Base-by-base conservation (phyloP, 2,797 vertebrate species). In the Diplodus puntazzo region DNA sequence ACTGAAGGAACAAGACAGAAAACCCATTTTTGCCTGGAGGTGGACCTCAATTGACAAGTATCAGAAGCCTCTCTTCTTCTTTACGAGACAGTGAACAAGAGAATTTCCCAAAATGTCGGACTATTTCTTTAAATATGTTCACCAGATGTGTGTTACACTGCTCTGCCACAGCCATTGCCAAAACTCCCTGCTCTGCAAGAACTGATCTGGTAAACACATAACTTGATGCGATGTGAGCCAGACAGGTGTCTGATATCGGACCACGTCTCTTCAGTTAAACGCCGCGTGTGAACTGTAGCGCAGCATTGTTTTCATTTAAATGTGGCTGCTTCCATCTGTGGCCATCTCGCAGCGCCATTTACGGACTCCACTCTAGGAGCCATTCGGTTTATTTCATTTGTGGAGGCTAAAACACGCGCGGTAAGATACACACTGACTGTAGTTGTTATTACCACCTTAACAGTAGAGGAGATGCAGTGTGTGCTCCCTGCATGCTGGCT, bases 281-380 rank as follows among this genome's bases (percentile, higher is more conserved):
- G 10, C 11, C 10, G 27, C 23, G 46, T 59, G 74, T 50, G 20
- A 74, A 53, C 12, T 11, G 16, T 16, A 12, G 16, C 46, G 52
- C 11, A 14, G 46, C 23, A n/a, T 25, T 45, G 21, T 71, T 70
- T 34, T 53, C n/a, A 48, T 54, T 74, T 49, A 34, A 34, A 76
- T 63, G 61, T 69, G 75, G 78, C 76, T 82, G 67, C 75, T 53
- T 64, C 65, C 81, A 74, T 83, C 70, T 68, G 65, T 54, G 62
- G 57, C 64, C 66, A 25, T 76, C 73, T 83, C 53, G 46, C 27
- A 12, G 57, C 23, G 13, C 49, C 21, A n/a, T 65, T 69, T 46
- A 53, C 21, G 3, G 18, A 64, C 42, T 58, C 21, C 62, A 53
- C 75, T 39, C 48, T 6, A 88, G 84, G 66, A 73, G 55, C 65